Evolutionary conservation across 2,113 vertebrate species (phyloP), one percentile per base, ranked within the genome.

Genomic region (cattle (Bos taurus)): DNA sequence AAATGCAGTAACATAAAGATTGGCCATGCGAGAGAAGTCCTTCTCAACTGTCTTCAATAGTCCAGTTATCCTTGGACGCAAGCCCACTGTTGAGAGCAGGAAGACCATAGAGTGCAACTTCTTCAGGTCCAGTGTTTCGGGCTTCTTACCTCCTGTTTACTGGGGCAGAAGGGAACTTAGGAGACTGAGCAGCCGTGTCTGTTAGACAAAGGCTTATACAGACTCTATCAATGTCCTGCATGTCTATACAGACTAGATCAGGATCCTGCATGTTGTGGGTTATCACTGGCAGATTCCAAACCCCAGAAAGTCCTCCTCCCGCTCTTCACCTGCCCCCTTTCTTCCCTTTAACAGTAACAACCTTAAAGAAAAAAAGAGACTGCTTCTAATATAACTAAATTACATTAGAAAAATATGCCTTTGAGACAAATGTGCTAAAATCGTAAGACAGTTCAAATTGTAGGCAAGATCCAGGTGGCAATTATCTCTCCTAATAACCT

Each of bases 1-100:
- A 97, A 97, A 97, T 85, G 88, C 64, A 96, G 78, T 81, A 91
- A 91, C 88, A 95, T 81, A 83, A 97, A 96, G 86, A 85, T 77
- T 56, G 80, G 26, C 40, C 95, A 91, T 48, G 86, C 52, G 91
- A 83, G 91, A 95, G 54, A 96, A 96, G 95, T 80, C 19, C 59
- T 97, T 93, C 57, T 96, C 57, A 8, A 33, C 54, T 36, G 1
- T 62, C 90, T 78, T 85, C n/a, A 94, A 17, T 57, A 30, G 25
- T 67, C 95, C 67, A 74, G 86, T 56, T 77, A 83, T 78, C 50
- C 71, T 67, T 92, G 12, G 0, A 25, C 9, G 28, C 86, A 59
- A 81, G 67, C 46, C 74, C 3, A 7, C 86, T 43, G 81, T 48
- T 90, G 62, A 89, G 19, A 92, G 64, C 6, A 83, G 86, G 80